phyloP scores from a whole-genome alignment of 2,888 invertebrate species.

The Agonopterix heracliana region DNA sequence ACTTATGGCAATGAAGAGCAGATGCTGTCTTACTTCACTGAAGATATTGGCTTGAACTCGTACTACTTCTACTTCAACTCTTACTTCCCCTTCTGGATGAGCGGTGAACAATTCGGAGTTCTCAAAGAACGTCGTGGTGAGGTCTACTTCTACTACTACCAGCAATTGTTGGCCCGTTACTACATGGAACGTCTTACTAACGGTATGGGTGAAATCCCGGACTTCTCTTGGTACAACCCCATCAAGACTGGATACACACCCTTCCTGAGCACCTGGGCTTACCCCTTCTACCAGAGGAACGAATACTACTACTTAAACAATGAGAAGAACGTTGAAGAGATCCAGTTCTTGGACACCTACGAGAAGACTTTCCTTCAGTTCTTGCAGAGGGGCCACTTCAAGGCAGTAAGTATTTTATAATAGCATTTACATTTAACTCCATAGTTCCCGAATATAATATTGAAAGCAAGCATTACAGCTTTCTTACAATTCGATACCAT shows the following conservation, averaged over 20 bases:
- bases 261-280: conserved; percentile 23
- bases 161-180: conserved; percentile 82
- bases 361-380: conserved; percentile 72
- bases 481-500: neutral
- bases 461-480: too few species aligned
- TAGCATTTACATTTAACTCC: too few species aligned
- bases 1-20: conserved; percentile 74
- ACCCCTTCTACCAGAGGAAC: conserved; percentile 76
- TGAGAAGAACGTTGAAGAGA: conserved; percentile 62
- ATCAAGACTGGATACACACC: conserved; percentile 51
- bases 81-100: conserved; percentile 79
- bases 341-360: conserved; percentile 77
- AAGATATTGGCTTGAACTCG: conserved; percentile 81
- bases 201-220: conserved; percentile 75
- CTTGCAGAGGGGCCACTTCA: conserved; percentile 72
- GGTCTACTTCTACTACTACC: conserved; percentile 79
- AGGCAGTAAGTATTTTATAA: conserved; percentile 69
- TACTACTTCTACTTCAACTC: conserved; percentile 80
- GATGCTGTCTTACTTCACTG: conserved; percentile 80
- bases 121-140: conserved; percentile 76
- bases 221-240: conserved; percentile 79
- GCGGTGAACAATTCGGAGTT: conserved; percentile 31
- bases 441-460: too few species aligned
- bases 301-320: conserved; percentile 76
- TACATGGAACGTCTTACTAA: conserved; percentile 81